Evolutionary conservation across 2,113 vertebrate genomes (phyloP).

Genomic region (Lanius ludovicianus): DNA sequence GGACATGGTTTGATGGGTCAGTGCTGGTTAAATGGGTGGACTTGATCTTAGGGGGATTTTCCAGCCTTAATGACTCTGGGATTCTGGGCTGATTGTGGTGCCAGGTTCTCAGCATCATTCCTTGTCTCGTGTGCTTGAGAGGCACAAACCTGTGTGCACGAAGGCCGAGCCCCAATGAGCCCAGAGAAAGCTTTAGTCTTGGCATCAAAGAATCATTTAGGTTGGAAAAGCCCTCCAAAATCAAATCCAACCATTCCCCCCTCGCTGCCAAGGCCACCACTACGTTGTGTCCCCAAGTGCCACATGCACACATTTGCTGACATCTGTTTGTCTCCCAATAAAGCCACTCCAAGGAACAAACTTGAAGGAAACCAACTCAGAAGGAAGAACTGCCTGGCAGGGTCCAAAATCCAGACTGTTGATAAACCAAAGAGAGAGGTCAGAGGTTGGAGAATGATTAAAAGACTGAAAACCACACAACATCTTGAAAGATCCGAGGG

Average conservation of each 20-base stretch:
- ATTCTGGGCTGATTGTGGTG: neutral
- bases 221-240: neutral
- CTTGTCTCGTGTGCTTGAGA: neutral
- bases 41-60: neutral
- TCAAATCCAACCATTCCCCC: neutral
- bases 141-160: neutral
- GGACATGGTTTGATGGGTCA: neutral
- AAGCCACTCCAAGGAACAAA: neutral
- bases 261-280: neutral
- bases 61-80: neutral
- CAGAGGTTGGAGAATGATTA: neutral
- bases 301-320: neutral
- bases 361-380: neutral
- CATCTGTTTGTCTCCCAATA: neutral
- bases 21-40: neutral
- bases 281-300: neutral
- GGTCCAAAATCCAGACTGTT: neutral
- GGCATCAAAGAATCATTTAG: neutral
- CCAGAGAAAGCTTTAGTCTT: neutral
- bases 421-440: neutral
- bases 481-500: neutral
- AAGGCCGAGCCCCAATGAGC: fast-evolving
- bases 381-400: neutral
- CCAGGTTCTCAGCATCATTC: neutral
- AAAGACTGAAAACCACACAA: neutral